A percentile compares a stretch with the other conserved stretches of the same genome.
Conservation (phyloP, 2,797 vertebrate genomes). For the Pangasius larnaudii region DNA sequence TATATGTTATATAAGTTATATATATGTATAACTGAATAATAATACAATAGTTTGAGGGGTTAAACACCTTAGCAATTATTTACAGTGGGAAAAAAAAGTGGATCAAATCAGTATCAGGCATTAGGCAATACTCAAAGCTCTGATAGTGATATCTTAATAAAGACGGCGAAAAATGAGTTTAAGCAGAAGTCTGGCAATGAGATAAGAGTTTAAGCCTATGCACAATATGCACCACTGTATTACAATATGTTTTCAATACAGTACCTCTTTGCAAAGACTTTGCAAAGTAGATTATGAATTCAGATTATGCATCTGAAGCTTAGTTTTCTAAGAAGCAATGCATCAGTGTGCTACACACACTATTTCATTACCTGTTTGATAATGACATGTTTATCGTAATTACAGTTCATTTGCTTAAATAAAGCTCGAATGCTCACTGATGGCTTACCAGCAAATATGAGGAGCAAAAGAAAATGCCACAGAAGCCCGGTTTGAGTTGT, state of each 20-base stretch:
- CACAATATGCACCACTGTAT: not conserved
- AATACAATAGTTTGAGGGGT: not conserved
- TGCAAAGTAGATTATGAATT: not conserved
- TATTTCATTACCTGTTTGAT: not conserved
- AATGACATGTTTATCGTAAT: not conserved
- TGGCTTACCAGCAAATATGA: constrained; percentile 73
- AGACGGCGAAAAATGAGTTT: not conserved
- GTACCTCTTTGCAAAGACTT: not conserved
- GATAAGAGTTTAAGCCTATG: not conserved
- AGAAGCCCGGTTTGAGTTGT: constrained; percentile 61
- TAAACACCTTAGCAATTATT: not conserved
- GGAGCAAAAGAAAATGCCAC: constrained; percentile 63
- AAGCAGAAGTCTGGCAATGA: not conserved
- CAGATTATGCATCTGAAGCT: not conserved
- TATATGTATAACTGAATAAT: not conserved
- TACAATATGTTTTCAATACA: not conserved
- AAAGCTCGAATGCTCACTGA: not conserved
- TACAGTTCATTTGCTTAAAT: not conserved
- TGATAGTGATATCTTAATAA: not conserved
- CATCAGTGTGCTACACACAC: not conserved
- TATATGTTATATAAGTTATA: too few species aligned
- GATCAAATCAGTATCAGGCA: not conserved
- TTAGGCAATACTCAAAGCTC: not conserved
- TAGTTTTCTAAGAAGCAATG: not conserved
- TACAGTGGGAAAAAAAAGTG: not conserved